Evolutionary conservation across 1,140 invertebrate genomes (phyloP), one percentile per base, ranked within the genome.

Genomic region (Microplitis mediator): DNA sequence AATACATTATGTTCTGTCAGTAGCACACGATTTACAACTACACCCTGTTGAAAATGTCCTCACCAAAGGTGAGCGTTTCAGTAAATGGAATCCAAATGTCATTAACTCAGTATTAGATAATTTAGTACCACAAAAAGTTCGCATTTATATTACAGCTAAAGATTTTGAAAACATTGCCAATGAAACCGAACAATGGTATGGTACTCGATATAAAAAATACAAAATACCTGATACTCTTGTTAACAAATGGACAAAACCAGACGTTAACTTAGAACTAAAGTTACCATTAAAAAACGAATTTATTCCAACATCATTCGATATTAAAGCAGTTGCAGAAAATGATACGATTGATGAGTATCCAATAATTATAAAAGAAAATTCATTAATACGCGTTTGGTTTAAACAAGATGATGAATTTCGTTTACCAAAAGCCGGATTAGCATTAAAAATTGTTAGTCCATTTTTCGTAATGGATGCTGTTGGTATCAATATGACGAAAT

Each of bases 371-470:
- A 89, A 93, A 84, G 95, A 98, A 78, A 93, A 92, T 5, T 88
- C 92, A 0, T 86, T 96, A 56, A 89, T 93, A 72, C 88, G 96
- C 75, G 86, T 97, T 1, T 99, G 97, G 97, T 97, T 93, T 85
- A 97, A 98, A 82, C 95, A 97, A 85, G 97, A 99, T 86, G 92
- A 95, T 78, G 94, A 96, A 85, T 99, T 95, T 86, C 85, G 92
- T 5, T 87, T 98, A 63, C 98, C 98, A 0, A 98, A 97, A 88
- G 92, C 94, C 1, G 93, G 92, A 80, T 87, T 95, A 73, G 92
- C 90, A 60, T 91, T 97, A 77, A 92, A 96, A 79, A 91, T 97
- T 77, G 90, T 92, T 39, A 98, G 95, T 83, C 95, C 97, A 23
- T 0, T 84, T 97, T 58, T 93, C 94, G 1, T 95, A 96, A 81